Percentiles rank a stretch among this genome's conserved stretches.
Evolutionary conservation across 92 coral and sea anemone genomes (phyloP).

Genomic region (Bergia puertoricense): DNA sequence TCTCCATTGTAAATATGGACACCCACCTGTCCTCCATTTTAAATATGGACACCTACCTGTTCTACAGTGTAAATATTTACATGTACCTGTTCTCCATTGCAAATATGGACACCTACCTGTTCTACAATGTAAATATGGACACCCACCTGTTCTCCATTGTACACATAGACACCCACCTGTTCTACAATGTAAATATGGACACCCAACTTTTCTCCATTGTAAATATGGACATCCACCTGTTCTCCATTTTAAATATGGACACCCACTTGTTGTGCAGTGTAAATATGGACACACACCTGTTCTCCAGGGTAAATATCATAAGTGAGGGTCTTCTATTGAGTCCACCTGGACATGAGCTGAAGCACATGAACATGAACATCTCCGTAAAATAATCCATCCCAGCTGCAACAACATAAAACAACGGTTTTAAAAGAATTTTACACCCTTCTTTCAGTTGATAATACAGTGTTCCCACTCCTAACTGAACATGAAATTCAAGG

Average conservation of each 20-base stretch:
- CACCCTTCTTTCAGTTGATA: too few species aligned
- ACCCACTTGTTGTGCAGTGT: not conserved
- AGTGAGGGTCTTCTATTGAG: constrained; percentile 83
- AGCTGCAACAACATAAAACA: constrained; percentile 51
- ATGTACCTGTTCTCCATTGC: too few species aligned
- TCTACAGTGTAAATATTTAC: constrained; percentile 65
- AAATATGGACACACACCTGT: constrained; percentile 43
- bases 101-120: not conserved
- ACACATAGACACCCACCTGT: constrained; percentile 33
- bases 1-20: too few species aligned
- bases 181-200: too few species aligned
- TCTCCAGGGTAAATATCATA: constrained; percentile 79
- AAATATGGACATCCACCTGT: constrained; percentile 66
- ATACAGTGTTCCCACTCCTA: too few species aligned
- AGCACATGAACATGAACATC: constrained; percentile 91
- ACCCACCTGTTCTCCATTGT: not conserved
- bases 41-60: not conserved
- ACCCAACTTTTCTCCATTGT: constrained; percentile 17
- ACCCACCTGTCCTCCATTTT: too few species aligned
- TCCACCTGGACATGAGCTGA: constrained; percentile 95
- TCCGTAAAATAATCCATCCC: constrained; percentile 80
- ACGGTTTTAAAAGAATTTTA: too few species aligned
- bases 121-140: constrained; percentile 86
- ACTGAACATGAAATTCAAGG: too few species aligned
- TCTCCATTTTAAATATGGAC: constrained; percentile 38